Conservation (phyloP, 1,140 invertebrate species). For the Lepeophtheirus salmonis region DNA sequence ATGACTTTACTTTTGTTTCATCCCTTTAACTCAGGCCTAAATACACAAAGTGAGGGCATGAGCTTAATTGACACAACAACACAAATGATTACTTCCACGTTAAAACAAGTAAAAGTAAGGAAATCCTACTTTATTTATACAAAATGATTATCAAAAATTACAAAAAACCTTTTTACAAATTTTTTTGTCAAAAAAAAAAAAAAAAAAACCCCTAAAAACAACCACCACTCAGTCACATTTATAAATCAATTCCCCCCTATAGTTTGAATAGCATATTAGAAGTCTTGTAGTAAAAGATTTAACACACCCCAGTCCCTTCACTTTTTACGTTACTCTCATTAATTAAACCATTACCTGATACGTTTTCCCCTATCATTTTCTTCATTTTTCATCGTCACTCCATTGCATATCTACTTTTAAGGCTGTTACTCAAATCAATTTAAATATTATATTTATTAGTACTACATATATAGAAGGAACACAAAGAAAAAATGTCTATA, state of each 20-base stretch:
- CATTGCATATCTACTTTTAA: not conserved
- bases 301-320: not conserved
- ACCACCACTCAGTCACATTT: not conserved
- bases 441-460: not conserved
- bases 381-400: not conserved
- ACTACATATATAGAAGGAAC: not conserved
- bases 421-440: not conserved
- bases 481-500: not conserved
- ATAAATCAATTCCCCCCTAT: not conserved
- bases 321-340: not conserved
- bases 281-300: not conserved
- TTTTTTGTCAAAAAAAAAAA: no score
- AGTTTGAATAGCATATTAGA: no score
- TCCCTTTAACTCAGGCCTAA: no score
- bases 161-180: no score
- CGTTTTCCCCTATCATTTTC: not conserved
- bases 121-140: no score
- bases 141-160: no score
- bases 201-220: no score
- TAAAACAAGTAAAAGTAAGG: no score
- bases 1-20: no score
- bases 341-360: not conserved
- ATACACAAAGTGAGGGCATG: no score
- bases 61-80: no score
- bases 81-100: no score